Conservation (phyloP, 2,888 invertebrate genomes). For the Hirtodrosophila confusa region DNA sequence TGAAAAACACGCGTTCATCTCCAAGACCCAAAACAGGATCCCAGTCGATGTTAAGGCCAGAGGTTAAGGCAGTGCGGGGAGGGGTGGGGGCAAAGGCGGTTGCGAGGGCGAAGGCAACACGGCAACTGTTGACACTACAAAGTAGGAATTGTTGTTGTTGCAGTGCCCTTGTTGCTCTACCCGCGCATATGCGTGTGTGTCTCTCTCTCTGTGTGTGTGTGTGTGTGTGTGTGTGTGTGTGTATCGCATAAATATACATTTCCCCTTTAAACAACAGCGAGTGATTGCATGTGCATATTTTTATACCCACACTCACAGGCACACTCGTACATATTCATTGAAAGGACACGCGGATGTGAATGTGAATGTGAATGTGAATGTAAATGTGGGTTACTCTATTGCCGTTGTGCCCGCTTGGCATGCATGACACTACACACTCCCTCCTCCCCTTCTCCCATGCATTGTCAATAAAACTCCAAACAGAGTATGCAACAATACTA, state of each 20-base stretch:
- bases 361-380: too few relatives aligned
- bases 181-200: slow-evolving; percentile 12
- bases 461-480: slow-evolving; percentile 42
- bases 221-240: slow-evolving; percentile 8
- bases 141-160: slow-evolving; percentile 52
- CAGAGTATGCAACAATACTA: slow-evolving; percentile 10
- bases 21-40: slow-evolving; percentile 25
- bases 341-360: neutral
- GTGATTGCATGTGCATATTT: slow-evolving; percentile 57
- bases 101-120: slow-evolving; percentile 16
- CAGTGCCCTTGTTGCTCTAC: slow-evolving; percentile 42
- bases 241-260: slow-evolving; percentile 68
- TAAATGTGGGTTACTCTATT: slow-evolving; percentile 49
- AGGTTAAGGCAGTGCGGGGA: neutral
- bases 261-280: slow-evolving; percentile 44
- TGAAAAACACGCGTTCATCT: slow-evolving; percentile 21
- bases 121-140: slow-evolving; percentile 71
- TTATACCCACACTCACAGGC: slow-evolving; percentile 6
- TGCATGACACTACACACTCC: slow-evolving; percentile 31
- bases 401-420: slow-evolving; percentile 18
- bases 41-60: neutral
- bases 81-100: neutral
- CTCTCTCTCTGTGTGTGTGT: neutral
- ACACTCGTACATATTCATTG: slow-evolving; percentile 46
- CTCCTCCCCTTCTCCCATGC: neutral